Evolutionary conservation across 2,888 invertebrate species (phyloP), one percentile per base, ranked within the genome.

Genomic region (Limenitis camilla): DNA sequence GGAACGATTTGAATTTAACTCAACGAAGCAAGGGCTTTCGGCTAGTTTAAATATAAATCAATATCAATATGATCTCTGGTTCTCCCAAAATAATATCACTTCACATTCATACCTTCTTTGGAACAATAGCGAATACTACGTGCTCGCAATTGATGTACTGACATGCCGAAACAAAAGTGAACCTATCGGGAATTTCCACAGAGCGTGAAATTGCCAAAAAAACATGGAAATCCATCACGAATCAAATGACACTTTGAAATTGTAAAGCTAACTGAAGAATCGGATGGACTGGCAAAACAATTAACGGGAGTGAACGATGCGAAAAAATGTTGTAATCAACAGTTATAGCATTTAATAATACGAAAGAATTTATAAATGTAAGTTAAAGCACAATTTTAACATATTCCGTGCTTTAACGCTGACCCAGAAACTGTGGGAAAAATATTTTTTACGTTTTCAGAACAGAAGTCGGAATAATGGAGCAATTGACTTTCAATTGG

Each of bases 231-330:
- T 79, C 81, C 83, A 84, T 84, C 84, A 82, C 84, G 79, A 81
- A 77, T 81, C 83, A 83, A 84, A 84, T 81, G 83, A 83, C 84
- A 83, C 81, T 83, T 81, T 80, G 76, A 77, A 83, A 83, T 80
- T 83, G 84, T 80, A 81, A 81, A 83, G 77, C 79, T 76, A 78
- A 81, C 79, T 79, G 80, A 78, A 76, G 80, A 77, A 78, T 77
- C 73, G 76, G 74, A 81, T 76, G 75, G 65, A 74, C 75, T 74
- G 74, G 67, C 75, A 78, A 84, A 84, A 83, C 84, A 83, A 83
- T 84, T 83, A 82, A 76, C 78, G 70, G 57, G 71, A 68, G 59
- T 70, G 67, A 63, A 59, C 71, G 73, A 76, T 73, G 75, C 72
- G 78, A 75, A 82, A 82, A 82, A 82, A 78, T 78, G 75, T 74